These are phyloP conservation scores for Unio pictorum DNA, from an alignment of 2,888 invertebrate genomes.

Conservation along the genomic window DNA sequence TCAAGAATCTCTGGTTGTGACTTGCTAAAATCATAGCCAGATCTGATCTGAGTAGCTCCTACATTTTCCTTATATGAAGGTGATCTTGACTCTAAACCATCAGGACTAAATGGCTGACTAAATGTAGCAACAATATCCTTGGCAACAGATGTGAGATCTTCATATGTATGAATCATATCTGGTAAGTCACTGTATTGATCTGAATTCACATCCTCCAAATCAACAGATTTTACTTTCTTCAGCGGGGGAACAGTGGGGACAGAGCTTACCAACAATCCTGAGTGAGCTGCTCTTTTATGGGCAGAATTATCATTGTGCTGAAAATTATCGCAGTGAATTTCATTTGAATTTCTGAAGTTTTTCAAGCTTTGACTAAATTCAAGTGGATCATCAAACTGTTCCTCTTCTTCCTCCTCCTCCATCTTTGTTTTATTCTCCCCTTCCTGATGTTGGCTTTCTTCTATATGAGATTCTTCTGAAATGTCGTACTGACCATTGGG, in stretches of 20 bases:
- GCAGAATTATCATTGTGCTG: conserved; percentile 1
- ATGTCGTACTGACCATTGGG: too few relatives aligned
- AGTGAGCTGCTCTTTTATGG: conserved; percentile 10
- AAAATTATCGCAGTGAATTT: conserved; percentile 3
- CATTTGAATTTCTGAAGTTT: conserved; percentile 2
- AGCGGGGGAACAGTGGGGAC: conserved; percentile 27
- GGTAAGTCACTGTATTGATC: conserved; percentile 11
- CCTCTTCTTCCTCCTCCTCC: conserved; percentile 9
- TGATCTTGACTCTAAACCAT: too few relatives aligned
- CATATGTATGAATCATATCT: conserved; percentile 17
- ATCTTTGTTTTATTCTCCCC: conserved; percentile 4
- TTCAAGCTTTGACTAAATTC: conserved; percentile 30
- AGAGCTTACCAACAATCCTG: conserved; percentile 6
- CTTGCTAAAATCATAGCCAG: too few relatives aligned
- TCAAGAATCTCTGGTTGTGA: too few relatives aligned
- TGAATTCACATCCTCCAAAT: conserved; percentile 1
- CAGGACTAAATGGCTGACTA: too few relatives aligned
- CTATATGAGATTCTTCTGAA: too few relatives aligned
- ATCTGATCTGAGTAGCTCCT: too few relatives aligned
- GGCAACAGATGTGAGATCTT: conserved; percentile 28
- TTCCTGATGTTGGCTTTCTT: conserved; percentile 1
- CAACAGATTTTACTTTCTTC: conserved; percentile 14
- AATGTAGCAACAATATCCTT: conserved; percentile 31
- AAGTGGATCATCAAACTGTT: conserved; percentile 27
- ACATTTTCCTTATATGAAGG: too few relatives aligned